Conservation (phyloP, 2,888 invertebrate genomes). For the Sphaerophoria taeniata region DNA sequence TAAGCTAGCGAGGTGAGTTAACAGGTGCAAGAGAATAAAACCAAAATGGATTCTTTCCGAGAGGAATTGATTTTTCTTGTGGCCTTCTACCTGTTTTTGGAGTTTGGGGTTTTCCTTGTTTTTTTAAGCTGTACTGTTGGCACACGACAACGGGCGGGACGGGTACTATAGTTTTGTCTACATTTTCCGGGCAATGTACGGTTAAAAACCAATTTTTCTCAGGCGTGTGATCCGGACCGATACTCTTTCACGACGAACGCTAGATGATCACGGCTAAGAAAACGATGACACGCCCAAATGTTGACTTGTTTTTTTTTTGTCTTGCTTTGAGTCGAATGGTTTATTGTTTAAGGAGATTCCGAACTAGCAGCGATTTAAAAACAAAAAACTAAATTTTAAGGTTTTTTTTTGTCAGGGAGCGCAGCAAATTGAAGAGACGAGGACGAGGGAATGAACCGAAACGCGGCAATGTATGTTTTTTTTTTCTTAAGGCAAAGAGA, state of each 20-base stretch:
- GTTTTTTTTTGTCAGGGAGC: slow-evolving; percentile 32
- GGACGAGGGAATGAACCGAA: slow-evolving; percentile 64
- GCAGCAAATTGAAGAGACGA: slow-evolving; percentile 51
- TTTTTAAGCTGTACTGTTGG: slow-evolving; percentile 26
- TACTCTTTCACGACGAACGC: slow-evolving; percentile 46
- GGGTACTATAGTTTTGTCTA: slow-evolving; percentile 38
- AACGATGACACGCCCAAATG: slow-evolving; percentile 71
- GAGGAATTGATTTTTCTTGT: slow-evolving; percentile 68
- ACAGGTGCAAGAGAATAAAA: slow-evolving; percentile 71
- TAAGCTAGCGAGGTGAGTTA: slow-evolving; percentile 63
- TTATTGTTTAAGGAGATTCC: slow-evolving; percentile 43
- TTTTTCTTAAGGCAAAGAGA: slow-evolving; percentile 61
- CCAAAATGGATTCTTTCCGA: slow-evolving; percentile 65
- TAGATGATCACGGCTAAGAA: slow-evolving; percentile 48
- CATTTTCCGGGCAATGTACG: slow-evolving; percentile 45
- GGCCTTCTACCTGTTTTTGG: slow-evolving; percentile 36
- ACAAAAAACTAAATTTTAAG: background rate
- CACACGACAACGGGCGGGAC: slow-evolving; percentile 13
- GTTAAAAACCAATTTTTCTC: slow-evolving; percentile 5
- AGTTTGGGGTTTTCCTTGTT: slow-evolving; percentile 20
- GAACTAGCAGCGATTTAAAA: slow-evolving; percentile 7
- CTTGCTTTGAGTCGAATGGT: background rate
- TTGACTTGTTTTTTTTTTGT: slow-evolving; percentile 35
- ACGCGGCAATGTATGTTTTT: slow-evolving; percentile 48
- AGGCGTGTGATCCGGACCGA: slow-evolving; percentile 5